Evolutionary conservation across 2,113 vertebrate species (phyloP).

Genomic region (Daboia siamensis): DNA sequence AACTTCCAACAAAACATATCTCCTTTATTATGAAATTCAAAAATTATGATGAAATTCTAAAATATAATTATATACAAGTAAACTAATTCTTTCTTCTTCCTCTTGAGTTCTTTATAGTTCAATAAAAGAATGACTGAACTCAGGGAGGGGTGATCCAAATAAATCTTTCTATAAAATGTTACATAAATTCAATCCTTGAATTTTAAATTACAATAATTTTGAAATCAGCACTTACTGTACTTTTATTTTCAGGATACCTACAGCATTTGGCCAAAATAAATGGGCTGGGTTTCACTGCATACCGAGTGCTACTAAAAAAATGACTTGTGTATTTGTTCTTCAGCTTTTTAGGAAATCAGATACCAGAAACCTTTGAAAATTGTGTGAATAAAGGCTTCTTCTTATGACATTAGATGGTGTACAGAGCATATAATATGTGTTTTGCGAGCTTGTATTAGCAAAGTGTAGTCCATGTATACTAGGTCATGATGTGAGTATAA

Average conservation of each 20-base stretch:
- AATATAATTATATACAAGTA: background rate
- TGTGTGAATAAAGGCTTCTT: background rate
- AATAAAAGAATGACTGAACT: background rate
- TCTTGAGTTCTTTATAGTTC: background rate
- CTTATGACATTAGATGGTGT: background rate
- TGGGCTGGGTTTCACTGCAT: background rate
- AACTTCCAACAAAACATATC: background rate
- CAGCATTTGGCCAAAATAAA: background rate
- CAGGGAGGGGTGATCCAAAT: background rate
- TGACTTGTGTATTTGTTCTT: background rate
- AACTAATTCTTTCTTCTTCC: background rate
- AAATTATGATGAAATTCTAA: background rate
- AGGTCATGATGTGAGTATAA: background rate
- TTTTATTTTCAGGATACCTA: background rate
- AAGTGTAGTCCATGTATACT: background rate
- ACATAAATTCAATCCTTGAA: background rate
- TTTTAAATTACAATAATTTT: background rate
- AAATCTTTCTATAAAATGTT: background rate
- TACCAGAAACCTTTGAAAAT: background rate
- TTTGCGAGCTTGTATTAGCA: background rate
- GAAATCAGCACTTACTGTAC: background rate
- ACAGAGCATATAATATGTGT: background rate
- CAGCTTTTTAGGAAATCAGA: background rate
- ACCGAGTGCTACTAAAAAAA: background rate
- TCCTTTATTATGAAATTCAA: background rate